These are phyloP conservation scores for Atta colombica DNA, from an alignment of 1,140 invertebrate genomes.

Conservation along the genomic window DNA sequence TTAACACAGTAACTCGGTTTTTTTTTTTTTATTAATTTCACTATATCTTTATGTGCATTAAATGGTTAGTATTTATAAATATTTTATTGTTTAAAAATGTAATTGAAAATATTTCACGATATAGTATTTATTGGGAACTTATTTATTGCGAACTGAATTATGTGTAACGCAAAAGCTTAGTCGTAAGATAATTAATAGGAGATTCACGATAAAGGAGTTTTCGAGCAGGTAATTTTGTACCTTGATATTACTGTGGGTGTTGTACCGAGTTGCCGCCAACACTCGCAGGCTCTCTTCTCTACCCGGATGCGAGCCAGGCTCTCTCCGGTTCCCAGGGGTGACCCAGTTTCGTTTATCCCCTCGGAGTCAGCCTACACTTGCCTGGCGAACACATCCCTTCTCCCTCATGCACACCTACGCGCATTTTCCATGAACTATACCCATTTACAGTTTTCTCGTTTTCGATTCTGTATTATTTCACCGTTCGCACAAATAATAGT, in stretches of 20 bases:
- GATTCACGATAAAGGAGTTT: background rate
- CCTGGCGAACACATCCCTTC: conserved; percentile 59
- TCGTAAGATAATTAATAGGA: conserved; percentile 16
- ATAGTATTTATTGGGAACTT: background rate
- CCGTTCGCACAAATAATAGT: background rate
- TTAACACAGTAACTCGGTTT: background rate
- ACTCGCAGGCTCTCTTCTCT: conserved; percentile 33
- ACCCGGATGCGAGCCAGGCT: conserved; percentile 48
- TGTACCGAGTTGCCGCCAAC: conserved; percentile 21
- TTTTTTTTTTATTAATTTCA: background rate
- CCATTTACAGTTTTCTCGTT: conserved; percentile 17
- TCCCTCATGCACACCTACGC: conserved; percentile 54
- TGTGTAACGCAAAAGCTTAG: background rate
- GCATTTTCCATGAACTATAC: conserved; percentile 14
- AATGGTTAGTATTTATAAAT: background rate
- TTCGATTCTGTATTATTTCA: background rate
- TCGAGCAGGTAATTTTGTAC: conserved; percentile 20
- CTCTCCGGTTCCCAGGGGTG: conserved; percentile 72
- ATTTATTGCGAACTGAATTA: background rate
- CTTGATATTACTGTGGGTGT: background rate
- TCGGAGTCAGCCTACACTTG: conserved; percentile 63
- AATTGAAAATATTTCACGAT: background rate
- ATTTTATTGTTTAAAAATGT: background rate
- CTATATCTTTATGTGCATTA: background rate
- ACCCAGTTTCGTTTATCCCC: conserved; percentile 79